These are phyloP conservation scores for Pseudomugil gertrudae DNA, from an alignment of 2,797 vertebrate species.

Conservation along the genomic window DNA sequence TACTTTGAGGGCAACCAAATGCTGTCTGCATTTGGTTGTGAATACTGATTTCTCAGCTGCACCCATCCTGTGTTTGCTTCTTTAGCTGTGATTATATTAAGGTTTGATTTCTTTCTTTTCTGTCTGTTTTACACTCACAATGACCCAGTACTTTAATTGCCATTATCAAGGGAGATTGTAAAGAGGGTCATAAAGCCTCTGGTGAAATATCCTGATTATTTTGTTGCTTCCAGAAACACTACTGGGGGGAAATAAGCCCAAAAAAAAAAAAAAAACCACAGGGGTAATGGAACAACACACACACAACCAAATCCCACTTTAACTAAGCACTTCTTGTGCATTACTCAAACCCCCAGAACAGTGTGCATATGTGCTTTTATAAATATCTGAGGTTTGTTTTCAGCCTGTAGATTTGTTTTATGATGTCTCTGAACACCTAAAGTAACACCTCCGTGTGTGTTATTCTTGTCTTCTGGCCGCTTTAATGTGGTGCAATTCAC, in stretches of 20 bases:
- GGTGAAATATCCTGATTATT: constrained; percentile 67
- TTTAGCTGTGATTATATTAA: constrained; percentile 31
- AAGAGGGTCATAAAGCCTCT: constrained; percentile 73
- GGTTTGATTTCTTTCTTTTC: constrained; percentile 33
- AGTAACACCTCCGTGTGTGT: constrained; percentile 10
- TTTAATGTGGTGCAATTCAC: background rate
- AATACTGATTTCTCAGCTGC: constrained; percentile 34
- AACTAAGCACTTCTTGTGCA: constrained; percentile 52
- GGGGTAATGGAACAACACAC: constrained; percentile 60
- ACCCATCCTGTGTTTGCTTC: constrained; percentile 24
- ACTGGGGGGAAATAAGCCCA: constrained; percentile 37
- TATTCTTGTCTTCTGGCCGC: constrained; percentile 7
- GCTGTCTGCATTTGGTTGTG: constrained; percentile 7
- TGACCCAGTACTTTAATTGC: constrained; percentile 77
- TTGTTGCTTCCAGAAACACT: constrained; percentile 57
- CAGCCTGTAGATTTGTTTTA: constrained; percentile 55
- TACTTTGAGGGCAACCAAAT: constrained; percentile 40
- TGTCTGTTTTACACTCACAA: constrained; percentile 45
- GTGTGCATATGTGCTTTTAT: constrained; percentile 31
- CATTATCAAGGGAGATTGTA: constrained; percentile 68
- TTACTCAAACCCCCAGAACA: constrained; percentile 41
- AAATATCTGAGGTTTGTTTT: constrained; percentile 68
- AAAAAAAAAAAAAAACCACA: constrained; percentile 28
- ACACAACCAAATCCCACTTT: constrained; percentile 51
- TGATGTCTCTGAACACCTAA: constrained; percentile 32